Evolutionary conservation across 2,113 vertebrate species (phyloP), one percentile per base, ranked within the genome.

Genomic region (Poecilia latipinna): DNA sequence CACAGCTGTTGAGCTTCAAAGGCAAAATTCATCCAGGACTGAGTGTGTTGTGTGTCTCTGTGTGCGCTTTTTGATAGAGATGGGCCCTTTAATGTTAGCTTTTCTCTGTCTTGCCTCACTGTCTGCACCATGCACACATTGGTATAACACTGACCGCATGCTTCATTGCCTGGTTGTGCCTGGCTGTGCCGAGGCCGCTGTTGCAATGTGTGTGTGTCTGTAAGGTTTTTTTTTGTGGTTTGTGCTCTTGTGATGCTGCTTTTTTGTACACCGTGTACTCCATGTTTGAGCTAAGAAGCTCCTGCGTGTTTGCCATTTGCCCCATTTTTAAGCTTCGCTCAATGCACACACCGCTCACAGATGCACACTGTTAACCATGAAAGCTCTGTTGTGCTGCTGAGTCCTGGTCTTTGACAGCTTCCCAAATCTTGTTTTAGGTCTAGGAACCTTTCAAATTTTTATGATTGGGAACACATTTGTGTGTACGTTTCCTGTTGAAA

Each of bases 1-100:
- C 85, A 72, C 85, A 92, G 89, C 88, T 90, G 85, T 68, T 79
- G 76, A 71, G 69, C 89, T 89, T 92, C 85, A 90, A 91, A 93
- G 85, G 66, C 68, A 63, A 80, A 75, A 83, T 82, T 79, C 75
- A 70, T 70, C 76, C 65, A 73, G 61, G 70, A 76, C 31, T 72
- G 70, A 82, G 65, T 74, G 82, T 73, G 67, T 44, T 65, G 57
- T 60, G 74, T 33, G 57, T 78, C 13, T 65, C 13, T 65, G 28
- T 26, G 62, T 65, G 33, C 62, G 66, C 68, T 32, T 78, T 28
- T 78, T 76, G 82, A 83, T 75, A 37, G 72, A 79, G 81, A 87
- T 74, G 31, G 70, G 62, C 37, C 62, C 75, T 87, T 90, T 89
- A 84, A 87, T 82, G 89, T 90, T 42, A 79, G 72, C 12, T 71